These are phyloP conservation scores for Eremobia ochroleuca DNA, from an alignment of 2,888 invertebrate genomes.

Conservation along the genomic window DNA sequence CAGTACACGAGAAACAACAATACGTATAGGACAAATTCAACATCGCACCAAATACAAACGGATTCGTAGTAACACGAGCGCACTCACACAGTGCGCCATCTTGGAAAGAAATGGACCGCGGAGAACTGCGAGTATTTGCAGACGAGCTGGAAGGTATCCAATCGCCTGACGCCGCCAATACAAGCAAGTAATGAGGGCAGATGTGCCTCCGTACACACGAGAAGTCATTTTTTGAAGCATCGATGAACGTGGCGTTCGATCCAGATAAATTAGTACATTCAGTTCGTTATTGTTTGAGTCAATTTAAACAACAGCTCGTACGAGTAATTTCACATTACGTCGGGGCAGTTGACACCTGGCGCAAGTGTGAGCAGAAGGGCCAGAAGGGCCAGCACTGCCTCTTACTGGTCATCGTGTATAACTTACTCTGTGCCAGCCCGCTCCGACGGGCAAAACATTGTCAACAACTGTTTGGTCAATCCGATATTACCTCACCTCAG, in stretches of 20 bases:
- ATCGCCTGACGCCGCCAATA: conserved; percentile 2
- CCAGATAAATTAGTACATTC: conserved; percentile 2
- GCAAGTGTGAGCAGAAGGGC: neutral
- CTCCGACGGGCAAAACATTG: neutral
- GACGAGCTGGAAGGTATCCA: conserved; percentile 34
- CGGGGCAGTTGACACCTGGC: neutral
- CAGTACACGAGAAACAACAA: neutral
- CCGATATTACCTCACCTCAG: neutral
- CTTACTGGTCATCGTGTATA: no score
- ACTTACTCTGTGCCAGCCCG: no score
- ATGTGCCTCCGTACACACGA: neutral
- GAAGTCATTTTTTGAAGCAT: neutral
- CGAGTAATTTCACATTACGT: conserved; percentile 7
- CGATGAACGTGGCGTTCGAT: neutral
- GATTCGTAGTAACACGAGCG: neutral
- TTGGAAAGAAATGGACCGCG: conserved; percentile 16
- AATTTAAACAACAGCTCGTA: neutral
- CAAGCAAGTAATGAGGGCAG: conserved; percentile 15
- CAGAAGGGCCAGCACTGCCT: neutral
- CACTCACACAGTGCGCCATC: conserved; percentile 1
- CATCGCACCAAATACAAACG: neutral
- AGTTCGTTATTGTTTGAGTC: conserved; percentile 20
- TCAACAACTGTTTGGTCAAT: no score
- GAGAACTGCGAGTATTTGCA: neutral
- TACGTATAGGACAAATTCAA: neutral